phyloP scores from a whole-genome alignment of 2,888 invertebrate genomes.

The Lasioglossum pauxillum region DNA sequence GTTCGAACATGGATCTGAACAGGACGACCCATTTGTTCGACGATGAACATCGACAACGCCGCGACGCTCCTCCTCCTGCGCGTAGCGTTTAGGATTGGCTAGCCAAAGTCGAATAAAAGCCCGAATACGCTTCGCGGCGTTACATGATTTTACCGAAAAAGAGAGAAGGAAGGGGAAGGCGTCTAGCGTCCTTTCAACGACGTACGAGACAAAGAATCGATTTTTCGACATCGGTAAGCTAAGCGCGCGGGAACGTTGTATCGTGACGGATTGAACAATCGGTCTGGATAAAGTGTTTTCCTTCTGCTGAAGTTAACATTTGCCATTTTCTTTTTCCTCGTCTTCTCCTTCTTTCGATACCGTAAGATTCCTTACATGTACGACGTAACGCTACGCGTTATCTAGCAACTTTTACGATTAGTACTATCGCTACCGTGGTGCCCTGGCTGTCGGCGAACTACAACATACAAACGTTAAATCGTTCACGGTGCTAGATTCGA shows the following conservation, averaged over 20 bases:
- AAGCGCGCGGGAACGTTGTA: not conserved
- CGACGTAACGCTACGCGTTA: constrained; percentile 30
- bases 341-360: constrained; percentile 15
- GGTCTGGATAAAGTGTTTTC: not conserved
- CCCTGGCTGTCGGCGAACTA: constrained; percentile 71
- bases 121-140: not conserved
- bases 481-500: constrained; percentile 57
- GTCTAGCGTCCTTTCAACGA: not conserved
- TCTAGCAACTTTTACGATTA: constrained; percentile 65
- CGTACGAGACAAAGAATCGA: not conserved
- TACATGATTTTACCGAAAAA: not conserved
- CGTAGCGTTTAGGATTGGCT: not conserved
- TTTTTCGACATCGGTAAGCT: not conserved
- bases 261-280: not conserved
- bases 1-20: too few relatives aligned
- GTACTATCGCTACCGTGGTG: constrained; percentile 74
- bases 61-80: not conserved
- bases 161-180: not conserved
- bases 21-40: too few relatives aligned
- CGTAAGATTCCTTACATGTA: constrained; percentile 54
- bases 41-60: not conserved
- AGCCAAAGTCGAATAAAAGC: not conserved
- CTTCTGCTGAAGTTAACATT: not conserved
- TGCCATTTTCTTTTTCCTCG: not conserved
- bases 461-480: constrained; percentile 58